A percentile compares a stretch with the other conserved stretches of the same genome.
Conservation (phyloP, 2,113 vertebrate genomes). For the Pampusana beccarii region DNA sequence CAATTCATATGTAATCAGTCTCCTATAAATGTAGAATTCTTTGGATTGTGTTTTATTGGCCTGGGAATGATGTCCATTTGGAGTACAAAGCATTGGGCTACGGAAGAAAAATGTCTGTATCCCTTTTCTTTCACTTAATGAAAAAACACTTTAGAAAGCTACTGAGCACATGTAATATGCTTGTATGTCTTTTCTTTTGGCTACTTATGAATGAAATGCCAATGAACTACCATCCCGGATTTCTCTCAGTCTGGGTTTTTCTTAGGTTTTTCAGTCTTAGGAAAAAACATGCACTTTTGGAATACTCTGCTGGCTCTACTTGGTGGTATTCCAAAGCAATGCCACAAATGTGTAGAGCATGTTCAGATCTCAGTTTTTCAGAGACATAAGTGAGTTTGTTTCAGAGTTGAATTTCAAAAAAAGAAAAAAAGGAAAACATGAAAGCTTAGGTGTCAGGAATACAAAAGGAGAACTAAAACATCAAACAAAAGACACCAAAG, state of each 20-base stretch:
- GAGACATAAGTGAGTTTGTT: not conserved
- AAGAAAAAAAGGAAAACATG: not conserved
- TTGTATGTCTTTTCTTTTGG: not conserved
- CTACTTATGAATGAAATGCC: not conserved
- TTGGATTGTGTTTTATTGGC: not conserved
- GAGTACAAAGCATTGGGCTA: not conserved
- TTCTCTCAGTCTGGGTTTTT: not conserved
- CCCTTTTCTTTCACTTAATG: not conserved
- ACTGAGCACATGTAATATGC: not conserved
- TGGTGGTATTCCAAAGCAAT: not conserved
- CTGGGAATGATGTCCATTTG: not conserved
- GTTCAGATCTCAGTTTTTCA: not conserved
- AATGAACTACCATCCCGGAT: not conserved
- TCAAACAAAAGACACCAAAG: not conserved
- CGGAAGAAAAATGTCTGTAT: not conserved
- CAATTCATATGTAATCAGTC: not conserved
- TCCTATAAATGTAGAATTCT: not conserved
- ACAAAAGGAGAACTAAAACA: not conserved
- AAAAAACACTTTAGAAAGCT: not conserved
- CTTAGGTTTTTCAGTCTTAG: not conserved
- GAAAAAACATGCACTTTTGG: fast-evolving
- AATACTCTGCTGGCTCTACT: not conserved
- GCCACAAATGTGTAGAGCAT: not conserved
- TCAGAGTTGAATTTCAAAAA: not conserved
- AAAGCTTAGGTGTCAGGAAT: not conserved